Percentiles rank a stretch among this genome's conserved stretches.
Evolutionary conservation across 1,140 invertebrate species (phyloP).

Genomic region (Aphis craccivora): DNA sequence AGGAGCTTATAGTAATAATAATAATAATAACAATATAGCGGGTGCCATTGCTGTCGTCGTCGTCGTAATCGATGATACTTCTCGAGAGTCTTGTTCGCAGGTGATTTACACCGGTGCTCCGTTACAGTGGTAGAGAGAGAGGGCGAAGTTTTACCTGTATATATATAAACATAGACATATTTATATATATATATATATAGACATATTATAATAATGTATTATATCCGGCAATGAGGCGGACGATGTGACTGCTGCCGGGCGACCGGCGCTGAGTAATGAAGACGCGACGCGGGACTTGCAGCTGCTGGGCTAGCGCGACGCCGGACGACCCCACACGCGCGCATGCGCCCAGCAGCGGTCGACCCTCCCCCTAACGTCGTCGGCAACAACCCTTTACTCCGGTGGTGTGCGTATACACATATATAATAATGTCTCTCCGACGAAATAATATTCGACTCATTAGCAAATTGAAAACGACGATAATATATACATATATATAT

Average conservation of each 20-base stretch:
- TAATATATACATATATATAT: not conserved
- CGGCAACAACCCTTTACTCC: not conserved
- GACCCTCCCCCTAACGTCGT: not conserved
- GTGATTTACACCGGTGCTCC: not conserved
- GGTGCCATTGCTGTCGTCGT: not conserved
- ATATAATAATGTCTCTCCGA: not conserved
- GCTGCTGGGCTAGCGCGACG: not conserved
- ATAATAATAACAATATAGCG: not conserved
- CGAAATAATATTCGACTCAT: conserved; percentile 23
- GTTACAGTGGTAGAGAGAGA: not conserved
- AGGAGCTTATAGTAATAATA: not conserved
- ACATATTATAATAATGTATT: not conserved
- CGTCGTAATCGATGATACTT: not conserved
- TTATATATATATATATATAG: not conserved
- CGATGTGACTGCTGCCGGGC: not conserved
- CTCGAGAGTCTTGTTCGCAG: not conserved
- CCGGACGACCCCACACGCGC: not conserved
- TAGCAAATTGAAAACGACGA: conserved; percentile 34
- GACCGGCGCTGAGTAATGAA: conserved; percentile 31
- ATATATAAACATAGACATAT: not conserved
- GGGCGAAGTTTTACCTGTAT: not conserved
- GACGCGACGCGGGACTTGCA: not conserved
- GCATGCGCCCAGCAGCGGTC: not conserved
- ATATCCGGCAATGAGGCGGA: not conserved
- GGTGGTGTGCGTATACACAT: not conserved